Evolutionary conservation across 2,113 vertebrate genomes (phyloP).

Genomic region (Phalacrocorax brasilianus): DNA sequence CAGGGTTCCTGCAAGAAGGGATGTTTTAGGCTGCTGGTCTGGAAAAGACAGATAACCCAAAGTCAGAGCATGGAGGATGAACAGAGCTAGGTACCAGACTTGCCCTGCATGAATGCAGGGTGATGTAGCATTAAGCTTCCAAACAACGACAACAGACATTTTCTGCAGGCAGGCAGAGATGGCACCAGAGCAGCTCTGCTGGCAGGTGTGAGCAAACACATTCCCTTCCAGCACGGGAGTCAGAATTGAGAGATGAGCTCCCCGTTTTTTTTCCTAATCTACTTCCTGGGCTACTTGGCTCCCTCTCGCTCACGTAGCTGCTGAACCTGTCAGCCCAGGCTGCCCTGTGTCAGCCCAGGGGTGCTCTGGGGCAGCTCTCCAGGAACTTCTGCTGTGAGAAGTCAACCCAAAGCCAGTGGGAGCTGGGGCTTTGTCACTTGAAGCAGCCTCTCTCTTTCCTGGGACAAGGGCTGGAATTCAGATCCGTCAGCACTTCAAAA

Average conservation of each 20-base stretch:
- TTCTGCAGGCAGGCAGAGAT: neutral
- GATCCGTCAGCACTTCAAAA: neutral
- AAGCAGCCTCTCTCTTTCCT: neutral
- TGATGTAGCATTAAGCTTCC: neutral
- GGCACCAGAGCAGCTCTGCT: neutral
- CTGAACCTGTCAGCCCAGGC: neutral
- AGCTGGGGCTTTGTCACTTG: neutral
- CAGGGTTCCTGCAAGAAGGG: neutral
- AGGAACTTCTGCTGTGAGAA: neutral
- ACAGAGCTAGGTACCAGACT: neutral
- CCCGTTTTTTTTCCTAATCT: neutral
- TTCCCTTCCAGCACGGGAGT: neutral
- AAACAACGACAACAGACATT: neutral
- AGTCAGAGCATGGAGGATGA: neutral
- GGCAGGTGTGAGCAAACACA: neutral
- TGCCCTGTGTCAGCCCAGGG: neutral
- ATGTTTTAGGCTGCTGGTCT: neutral
- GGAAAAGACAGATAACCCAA: neutral
- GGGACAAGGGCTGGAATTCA: neutral
- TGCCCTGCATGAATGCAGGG: neutral
- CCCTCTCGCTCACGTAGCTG: accelerated
- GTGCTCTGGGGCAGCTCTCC: neutral
- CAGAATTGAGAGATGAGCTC: neutral
- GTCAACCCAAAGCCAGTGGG: neutral
- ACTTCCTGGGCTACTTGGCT: neutral